Evolutionary conservation across 1,140 invertebrate species (phyloP), one percentile per base, ranked within the genome.

Genomic region (Alviniconcha marisindica): DNA sequence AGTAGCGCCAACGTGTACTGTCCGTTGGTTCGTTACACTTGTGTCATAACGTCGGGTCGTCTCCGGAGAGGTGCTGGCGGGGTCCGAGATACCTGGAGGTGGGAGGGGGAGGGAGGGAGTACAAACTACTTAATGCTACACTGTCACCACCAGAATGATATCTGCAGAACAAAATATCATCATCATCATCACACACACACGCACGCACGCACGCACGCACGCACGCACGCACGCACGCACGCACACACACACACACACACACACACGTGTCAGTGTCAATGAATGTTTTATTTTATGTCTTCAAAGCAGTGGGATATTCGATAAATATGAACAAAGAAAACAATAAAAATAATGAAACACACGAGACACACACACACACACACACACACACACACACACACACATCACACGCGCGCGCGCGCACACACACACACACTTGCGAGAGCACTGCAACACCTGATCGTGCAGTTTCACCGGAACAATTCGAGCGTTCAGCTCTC

Each of bases 311-410:
- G 18, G 7, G 7, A 51, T 7, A 51, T 10, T n/a, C 4, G 15
- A 24, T n/a, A 60, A 15, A 60, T n/a, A 60, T n/a, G 28, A 15
- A 60, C 56, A 60, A 15, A 60, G 15, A 60, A 15, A 60, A 15
- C 18, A 15, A 60, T n/a, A 60, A 15, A 60, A 15, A 60, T n/a
- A 60, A 15, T 24, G 15, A 60, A 15, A 60, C 56, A 60, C 56
- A 12, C 56, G 28, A 60, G 15, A 12, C 56, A 60, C 56, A 12
- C 56, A 60, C 56, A 12, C 56, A 60, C 56, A 60, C 56, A 60
- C 56, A 60, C 56, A 60, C 56, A 60, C 56, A 60, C 56, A 60
- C 56, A 60, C 56, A 60, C 56, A 60, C 56, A 60, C 56, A 60
- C 56, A 60, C 56, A 60, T n/a, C 18, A 4, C 56, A 5, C 18